Percentiles rank a stretch among this genome's conserved stretches.
Conservation (phyloP, 64 coral and sea anemone species). For the Cladopsammia gracilis region DNA sequence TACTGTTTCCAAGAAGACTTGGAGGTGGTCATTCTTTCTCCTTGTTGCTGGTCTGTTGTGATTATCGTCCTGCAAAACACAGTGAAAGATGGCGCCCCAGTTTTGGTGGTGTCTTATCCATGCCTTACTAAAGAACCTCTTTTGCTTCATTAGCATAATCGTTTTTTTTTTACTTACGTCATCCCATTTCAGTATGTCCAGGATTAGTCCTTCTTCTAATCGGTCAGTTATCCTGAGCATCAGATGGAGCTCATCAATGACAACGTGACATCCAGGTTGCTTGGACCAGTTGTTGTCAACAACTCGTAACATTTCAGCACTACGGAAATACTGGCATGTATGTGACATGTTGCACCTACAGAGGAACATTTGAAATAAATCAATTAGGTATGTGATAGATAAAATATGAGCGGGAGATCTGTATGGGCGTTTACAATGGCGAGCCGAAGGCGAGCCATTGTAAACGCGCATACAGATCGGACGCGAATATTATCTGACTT, state of each 20-base stretch:
- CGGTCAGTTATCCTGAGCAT: conserved; percentile 51
- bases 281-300: conserved; percentile 19
- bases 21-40: conserved; percentile 4
- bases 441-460: too few species aligned
- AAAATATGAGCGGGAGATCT: too few species aligned
- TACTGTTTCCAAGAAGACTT: background rate
- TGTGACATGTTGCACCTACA: conserved; percentile 46
- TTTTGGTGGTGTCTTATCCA: background rate
- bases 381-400: background rate
- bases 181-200: conserved; percentile 58
- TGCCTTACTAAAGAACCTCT: too few species aligned
- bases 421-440: too few species aligned
- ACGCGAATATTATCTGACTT: too few species aligned
- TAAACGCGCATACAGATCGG: too few species aligned
- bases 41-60: background rate
- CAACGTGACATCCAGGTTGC: conserved; percentile 53
- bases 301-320: conserved; percentile 10
- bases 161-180: conserved; percentile 11
- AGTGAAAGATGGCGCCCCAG: background rate
- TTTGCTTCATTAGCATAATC: too few species aligned
- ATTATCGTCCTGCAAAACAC: background rate
- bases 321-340: conserved; percentile 12
- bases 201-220: conserved; percentile 48
- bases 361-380: background rate
- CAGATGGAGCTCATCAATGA: too few species aligned